Percentiles rank a stretch among this genome's conserved stretches.
Conservation (phyloP, 2,113 vertebrate species). For the Actinemys pallida region DNA sequence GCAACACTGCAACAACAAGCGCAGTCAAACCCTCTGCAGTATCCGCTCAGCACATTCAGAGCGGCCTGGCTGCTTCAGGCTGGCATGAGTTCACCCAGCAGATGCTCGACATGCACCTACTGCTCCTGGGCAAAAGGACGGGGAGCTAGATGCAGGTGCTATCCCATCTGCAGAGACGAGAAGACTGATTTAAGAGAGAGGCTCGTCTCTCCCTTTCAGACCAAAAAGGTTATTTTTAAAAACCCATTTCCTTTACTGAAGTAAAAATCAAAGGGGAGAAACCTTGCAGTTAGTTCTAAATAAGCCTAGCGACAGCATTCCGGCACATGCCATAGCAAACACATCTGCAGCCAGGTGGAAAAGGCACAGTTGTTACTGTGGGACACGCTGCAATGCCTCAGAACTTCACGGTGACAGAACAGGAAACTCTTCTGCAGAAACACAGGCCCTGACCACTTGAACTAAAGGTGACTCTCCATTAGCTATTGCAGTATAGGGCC, state of each 20-base stretch:
- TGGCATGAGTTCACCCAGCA: background rate
- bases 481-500: fast-evolving
- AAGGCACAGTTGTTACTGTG: background rate
- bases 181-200: fast-evolving
- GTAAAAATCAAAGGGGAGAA: background rate
- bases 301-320: background rate
- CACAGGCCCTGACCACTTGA: background rate
- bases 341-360: background rate
- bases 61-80: background rate
- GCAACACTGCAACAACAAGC: too few species aligned
- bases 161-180: background rate
- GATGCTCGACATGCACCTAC: background rate
- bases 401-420: background rate
- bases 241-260: background rate
- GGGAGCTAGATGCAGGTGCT: background rate
- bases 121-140: background rate
- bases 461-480: background rate
- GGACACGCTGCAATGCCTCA: background rate
- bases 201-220: background rate
- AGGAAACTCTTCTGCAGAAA: background rate
- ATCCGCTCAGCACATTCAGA: background rate
- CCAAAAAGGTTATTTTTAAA: background rate
- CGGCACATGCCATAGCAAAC: background rate
- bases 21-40: too few species aligned
- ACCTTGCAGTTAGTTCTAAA: background rate